phyloP scores from a whole-genome alignment of 2,113 vertebrate genomes.

The Phodopus roborovskii region DNA sequence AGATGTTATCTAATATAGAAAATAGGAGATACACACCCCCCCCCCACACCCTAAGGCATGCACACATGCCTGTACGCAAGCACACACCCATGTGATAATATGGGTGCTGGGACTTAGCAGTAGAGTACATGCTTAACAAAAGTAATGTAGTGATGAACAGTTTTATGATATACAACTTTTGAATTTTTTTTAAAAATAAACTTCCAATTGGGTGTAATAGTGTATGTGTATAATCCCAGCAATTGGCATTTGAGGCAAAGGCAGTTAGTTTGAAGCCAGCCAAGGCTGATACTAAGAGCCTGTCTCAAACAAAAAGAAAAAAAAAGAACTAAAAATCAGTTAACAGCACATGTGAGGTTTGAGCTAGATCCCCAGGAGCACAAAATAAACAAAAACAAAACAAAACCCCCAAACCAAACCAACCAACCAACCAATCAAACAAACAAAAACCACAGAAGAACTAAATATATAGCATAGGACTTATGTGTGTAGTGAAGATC shows the following conservation, averaged over 20 bases:
- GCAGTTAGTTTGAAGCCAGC: neutral
- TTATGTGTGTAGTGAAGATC: neutral
- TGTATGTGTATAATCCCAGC: neutral
- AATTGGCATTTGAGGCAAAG: neutral
- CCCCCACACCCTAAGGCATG: too few relatives aligned
- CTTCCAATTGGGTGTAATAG: neutral
- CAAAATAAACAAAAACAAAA: neutral
- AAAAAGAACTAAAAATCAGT: neutral
- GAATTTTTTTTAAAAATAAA: neutral
- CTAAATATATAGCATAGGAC: neutral
- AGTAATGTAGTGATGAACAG: neutral
- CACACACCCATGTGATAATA: neutral
- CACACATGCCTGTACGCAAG: too few relatives aligned
- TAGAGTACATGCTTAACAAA: neutral
- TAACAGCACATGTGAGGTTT: neutral
- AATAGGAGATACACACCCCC: neutral
- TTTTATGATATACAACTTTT: neutral
- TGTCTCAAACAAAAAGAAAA: neutral
- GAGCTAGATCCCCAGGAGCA: neutral
- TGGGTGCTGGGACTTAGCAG: too few relatives aligned
- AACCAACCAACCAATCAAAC: neutral
- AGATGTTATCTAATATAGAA: neutral
- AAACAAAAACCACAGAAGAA: neutral
- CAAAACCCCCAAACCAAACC: neutral
- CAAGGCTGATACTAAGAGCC: neutral